Evolutionary conservation across 2,113 vertebrate species (phyloP).

Genomic region (Scolopax mira): DNA sequence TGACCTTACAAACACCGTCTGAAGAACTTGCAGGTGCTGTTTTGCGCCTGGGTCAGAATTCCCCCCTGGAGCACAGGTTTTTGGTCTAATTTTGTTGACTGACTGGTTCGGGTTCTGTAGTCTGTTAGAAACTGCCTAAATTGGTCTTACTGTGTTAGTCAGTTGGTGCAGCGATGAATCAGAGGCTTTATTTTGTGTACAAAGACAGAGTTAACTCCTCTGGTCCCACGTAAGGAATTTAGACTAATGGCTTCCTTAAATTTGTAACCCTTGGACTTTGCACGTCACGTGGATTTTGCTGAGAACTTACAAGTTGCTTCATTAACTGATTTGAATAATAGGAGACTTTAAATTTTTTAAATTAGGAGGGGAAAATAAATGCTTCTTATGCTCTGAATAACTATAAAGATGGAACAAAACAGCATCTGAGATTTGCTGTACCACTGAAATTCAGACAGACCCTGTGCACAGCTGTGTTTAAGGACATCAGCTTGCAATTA

Average conservation of each 20-base stretch:
- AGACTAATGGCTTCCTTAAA: not conserved
- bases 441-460: not conserved
- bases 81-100: conserved; percentile 6
- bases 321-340: not conserved
- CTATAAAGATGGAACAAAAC: not conserved
- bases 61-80: not conserved
- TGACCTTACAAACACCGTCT: not conserved
- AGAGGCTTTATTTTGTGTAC: conserved; percentile 12
- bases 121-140: conserved; percentile 16
- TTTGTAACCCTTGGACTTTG: not conserved
- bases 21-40: not conserved
- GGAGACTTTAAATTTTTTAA: not conserved
- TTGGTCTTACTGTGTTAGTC: conserved; percentile 8
- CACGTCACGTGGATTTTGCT: not conserved
- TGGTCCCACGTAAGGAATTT: not conserved
- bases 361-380: not conserved
- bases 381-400: not conserved
- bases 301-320: not conserved
- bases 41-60: not conserved
- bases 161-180: conserved; percentile 32
- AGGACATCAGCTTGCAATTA: not conserved
- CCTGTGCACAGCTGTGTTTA: not conserved
- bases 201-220: conserved; percentile 27
- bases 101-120: not conserved
- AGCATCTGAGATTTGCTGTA: not conserved